A percentile compares a stretch with the other conserved stretches of the same genome.
Evolutionary conservation across 2,797 vertebrate species (phyloP).

Genomic region (Eulemur mongoz): DNA sequence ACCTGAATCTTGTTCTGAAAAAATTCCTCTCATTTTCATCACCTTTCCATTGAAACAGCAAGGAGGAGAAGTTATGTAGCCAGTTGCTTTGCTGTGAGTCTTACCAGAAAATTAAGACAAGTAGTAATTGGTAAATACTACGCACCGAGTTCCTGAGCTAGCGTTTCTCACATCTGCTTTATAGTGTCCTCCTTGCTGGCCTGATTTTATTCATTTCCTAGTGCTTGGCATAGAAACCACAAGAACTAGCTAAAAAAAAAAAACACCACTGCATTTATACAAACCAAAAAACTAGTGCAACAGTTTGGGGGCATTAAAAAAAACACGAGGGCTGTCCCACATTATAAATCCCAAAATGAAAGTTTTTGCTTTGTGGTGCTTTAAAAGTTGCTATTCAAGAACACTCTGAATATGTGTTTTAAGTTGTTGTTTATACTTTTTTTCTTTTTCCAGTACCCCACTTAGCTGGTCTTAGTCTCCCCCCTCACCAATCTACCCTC

Average conservation of each 20-base stretch:
- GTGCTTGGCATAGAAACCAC: constrained; percentile 74
- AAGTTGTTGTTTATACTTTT: not conserved
- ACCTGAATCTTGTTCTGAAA: not conserved
- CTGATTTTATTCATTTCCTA: constrained; percentile 78
- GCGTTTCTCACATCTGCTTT: constrained; percentile 79
- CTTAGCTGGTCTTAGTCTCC: not conserved
- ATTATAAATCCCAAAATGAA: constrained; percentile 5
- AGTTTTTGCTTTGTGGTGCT: not conserved
- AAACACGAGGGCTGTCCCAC: not conserved
- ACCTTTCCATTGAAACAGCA: constrained; percentile 27
- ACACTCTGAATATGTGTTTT: not conserved
- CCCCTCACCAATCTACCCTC: not conserved
- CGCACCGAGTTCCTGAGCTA: accelerated
- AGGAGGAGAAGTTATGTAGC: constrained; percentile 64
- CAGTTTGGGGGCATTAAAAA: not conserved
- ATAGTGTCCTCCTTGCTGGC: constrained; percentile 58
- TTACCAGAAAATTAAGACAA: constrained; percentile 74
- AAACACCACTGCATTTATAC: constrained; percentile 36
- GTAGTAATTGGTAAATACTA: constrained; percentile 8
- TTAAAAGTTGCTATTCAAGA: constrained; percentile 1
- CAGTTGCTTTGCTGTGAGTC: constrained; percentile 61
- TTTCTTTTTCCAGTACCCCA: not conserved
- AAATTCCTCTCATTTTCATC: not conserved
- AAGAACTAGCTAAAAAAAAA: constrained; percentile 60
- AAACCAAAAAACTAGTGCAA: constrained; percentile 39